phyloP scores from a whole-genome alignment of 2,888 invertebrate species.

The Drosophila mercatorum region DNA sequence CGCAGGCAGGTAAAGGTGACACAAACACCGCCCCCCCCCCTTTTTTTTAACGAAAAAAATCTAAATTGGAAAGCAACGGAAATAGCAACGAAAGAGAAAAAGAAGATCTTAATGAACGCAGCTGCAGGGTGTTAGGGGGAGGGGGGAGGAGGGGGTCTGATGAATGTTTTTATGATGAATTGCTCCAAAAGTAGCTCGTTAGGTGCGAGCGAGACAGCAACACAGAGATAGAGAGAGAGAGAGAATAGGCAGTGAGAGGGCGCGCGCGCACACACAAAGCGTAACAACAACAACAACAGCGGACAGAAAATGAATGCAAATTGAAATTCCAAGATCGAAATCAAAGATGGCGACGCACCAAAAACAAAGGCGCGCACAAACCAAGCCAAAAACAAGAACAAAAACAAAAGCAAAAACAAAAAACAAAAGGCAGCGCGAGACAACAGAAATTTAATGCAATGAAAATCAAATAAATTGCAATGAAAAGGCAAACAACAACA shows the following conservation, averaged over 20 bases:
- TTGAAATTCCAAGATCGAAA: conserved; percentile 76
- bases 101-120: conserved; percentile 65
- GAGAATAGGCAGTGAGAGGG: neutral
- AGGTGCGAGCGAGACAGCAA: conserved; percentile 20
- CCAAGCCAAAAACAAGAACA: conserved; percentile 56
- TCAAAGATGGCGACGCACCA: conserved; percentile 59
- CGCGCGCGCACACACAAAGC: neutral
- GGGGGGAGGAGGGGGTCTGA: conserved; percentile 27
- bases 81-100: conserved; percentile 43
- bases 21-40: conserved; percentile 1
- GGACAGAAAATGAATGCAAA: conserved; percentile 55
- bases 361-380: conserved; percentile 53
- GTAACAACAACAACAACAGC: conserved; percentile 1
- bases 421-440: conserved; percentile 39
- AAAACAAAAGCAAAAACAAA: conserved; percentile 31
- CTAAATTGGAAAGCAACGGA: conserved; percentile 44
- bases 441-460: conserved; percentile 74
- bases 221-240: neutral
- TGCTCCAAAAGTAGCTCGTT: conserved; percentile 50
- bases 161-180: conserved; percentile 70
- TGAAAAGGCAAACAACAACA: conserved; percentile 49
- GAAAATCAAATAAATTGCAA: conserved; percentile 79
- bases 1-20: conserved; percentile 39
- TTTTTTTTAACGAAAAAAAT: neutral
- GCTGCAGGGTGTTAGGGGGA: conserved; percentile 16